Evolutionary conservation across 2,797 vertebrate species (phyloP).

Genomic region (Psittacula echo): DNA sequence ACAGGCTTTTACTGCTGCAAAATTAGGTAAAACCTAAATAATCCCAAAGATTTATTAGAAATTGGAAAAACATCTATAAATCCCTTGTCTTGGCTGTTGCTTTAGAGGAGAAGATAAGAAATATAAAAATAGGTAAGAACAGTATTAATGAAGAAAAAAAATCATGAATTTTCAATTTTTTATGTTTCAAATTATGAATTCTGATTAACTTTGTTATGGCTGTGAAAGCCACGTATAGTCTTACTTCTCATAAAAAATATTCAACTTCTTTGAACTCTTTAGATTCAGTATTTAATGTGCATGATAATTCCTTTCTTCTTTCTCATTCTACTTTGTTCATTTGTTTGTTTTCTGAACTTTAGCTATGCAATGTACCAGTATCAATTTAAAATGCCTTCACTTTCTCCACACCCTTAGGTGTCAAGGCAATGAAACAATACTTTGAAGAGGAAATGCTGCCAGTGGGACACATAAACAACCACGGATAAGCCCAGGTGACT

Average conservation of each 20-base stretch:
- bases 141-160: neutral
- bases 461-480: no score
- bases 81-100: neutral
- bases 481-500: neutral
- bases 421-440: no score
- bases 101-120: neutral
- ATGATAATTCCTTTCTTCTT: neutral
- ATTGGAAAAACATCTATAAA: neutral
- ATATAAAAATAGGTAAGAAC: neutral
- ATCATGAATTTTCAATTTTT: neutral
- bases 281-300: neutral
- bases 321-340: neutral
- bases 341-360: no score
- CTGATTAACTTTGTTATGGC: neutral
- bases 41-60: neutral
- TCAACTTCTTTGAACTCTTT: neutral
- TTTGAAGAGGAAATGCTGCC: no score
- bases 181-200: neutral
- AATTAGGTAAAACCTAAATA: neutral
- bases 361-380: no score
- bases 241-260: neutral
- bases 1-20: neutral
- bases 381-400: no score
- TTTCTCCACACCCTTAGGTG: no score
- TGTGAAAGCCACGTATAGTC: neutral